A percentile compares a stretch with the other conserved stretches of the same genome.
Conservation (phyloP, 2,113 vertebrate species). For the Cinclus mexicanus region DNA sequence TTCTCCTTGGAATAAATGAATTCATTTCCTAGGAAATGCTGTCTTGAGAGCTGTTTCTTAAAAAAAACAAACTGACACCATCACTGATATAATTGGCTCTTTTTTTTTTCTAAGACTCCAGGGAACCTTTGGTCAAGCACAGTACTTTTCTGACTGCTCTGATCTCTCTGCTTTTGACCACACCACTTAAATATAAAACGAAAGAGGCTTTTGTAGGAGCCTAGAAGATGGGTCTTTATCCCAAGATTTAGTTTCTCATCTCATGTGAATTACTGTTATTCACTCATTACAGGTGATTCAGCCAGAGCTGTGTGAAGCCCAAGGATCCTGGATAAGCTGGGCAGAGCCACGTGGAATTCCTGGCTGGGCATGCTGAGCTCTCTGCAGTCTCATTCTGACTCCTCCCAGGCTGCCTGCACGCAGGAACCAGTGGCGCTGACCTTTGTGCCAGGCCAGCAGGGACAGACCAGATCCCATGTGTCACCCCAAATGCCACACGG, state of each 20-base stretch:
- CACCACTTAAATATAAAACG: not conserved
- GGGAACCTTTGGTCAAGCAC: not conserved
- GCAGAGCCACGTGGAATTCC: not conserved
- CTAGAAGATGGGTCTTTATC: not conserved
- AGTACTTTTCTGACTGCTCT: not conserved
- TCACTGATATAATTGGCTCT: not conserved
- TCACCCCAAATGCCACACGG: not conserved
- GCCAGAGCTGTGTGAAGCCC: not conserved
- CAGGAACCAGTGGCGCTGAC: not conserved
- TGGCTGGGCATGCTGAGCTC: not conserved
- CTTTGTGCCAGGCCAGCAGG: not conserved
- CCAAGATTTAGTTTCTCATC: not conserved
- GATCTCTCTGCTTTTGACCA: not conserved
- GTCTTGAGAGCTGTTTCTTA: not conserved
- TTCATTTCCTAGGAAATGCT: not conserved
- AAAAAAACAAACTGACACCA: not conserved
- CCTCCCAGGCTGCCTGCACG: not conserved
- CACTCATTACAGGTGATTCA: constrained; percentile 1
- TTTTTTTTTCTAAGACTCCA: not conserved
- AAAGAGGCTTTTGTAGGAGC: not conserved
- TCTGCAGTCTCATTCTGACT: not conserved
- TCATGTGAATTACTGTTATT: constrained; percentile 10
- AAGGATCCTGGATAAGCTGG: not conserved
- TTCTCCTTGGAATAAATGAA: not conserved
- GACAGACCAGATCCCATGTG: not conserved